Conservation (phyloP, 2,113 vertebrate genomes). For the Hydropotes inermis region DNA sequence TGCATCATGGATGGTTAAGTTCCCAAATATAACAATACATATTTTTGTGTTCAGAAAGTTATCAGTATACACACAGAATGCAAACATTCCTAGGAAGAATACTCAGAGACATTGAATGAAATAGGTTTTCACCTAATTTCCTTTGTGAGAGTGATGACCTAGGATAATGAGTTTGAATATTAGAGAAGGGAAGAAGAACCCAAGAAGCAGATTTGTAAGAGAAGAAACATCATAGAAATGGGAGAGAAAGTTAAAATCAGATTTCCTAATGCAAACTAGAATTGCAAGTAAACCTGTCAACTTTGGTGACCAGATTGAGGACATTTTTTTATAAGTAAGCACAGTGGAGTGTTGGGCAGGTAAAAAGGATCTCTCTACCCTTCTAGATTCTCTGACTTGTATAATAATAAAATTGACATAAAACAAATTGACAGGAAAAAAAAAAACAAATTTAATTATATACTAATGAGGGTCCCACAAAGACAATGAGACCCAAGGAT, state of each 20-base stretch:
- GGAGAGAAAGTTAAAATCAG: not conserved
- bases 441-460: not conserved
- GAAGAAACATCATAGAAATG: not conserved
- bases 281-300: not conserved
- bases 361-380: not conserved
- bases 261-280: not conserved
- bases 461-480: not conserved
- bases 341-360: not conserved
- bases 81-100: not conserved
- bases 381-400: not conserved
- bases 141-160: not conserved
- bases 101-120: not conserved
- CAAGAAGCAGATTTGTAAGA: not conserved
- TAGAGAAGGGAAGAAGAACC: not conserved
- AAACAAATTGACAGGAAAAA: not conserved
- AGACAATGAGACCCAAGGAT: not conserved
- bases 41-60: not conserved
- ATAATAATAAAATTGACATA: not conserved
- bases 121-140: not conserved
- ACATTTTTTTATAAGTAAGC: not conserved
- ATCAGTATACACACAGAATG: not conserved
- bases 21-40: not conserved
- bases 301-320: not conserved
- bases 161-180: not conserved
- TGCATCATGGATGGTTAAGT: not conserved